Base-by-base conservation (phyloP, 2,797 vertebrate genomes). In the Lepidocolaptes lacrymiger region DNA sequence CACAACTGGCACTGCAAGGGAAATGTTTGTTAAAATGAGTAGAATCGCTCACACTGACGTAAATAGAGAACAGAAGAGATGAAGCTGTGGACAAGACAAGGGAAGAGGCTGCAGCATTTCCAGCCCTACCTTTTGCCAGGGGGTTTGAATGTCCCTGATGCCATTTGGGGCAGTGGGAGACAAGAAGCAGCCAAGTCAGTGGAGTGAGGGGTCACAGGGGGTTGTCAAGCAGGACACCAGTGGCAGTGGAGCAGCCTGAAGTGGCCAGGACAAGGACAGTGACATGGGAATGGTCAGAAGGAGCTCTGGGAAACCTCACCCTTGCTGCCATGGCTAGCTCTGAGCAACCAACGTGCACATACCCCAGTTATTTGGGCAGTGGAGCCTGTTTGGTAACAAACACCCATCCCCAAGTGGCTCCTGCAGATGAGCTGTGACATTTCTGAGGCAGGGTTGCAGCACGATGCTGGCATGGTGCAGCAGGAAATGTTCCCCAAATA, bases 11-110 rank as follows among this genome's bases (percentile, higher is more conserved):
- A 72, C 15, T 4, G 62, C 82, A 30, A 44, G 71, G 3, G 24
- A 48, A 78, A n/a, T 0, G 5, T 6, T 56, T 73, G 81, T 77
- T 81, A n/a, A 23, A 46, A 16, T 7, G 67, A 56, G 14, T 37
- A 48, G 74, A 37, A 23, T 21, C 5, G 72, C 79, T 51, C 37
- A 0, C 36, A 1, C 12, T 7, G 75, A 1, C 15, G 2, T 0
- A 7, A 12, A 1, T 12, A 8, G 63, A 2, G 4, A 14, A 1
- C 32, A 10, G 32, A 0, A 1, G 1, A 5, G 43, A 34, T 17
- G 78, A 4, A 22, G 13, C 10, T 28, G 0, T 1, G 28, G 63
- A 3, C 4, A 12, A 0, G 4, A 8, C 44, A 7, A 14, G 78
- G 78, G 56, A 51, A n/a, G 43, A 55, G 72, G 16, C 64, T 49